Base-by-base conservation (phyloP, 2,888 invertebrate genomes). In the Halocaridina rubra region DNA sequence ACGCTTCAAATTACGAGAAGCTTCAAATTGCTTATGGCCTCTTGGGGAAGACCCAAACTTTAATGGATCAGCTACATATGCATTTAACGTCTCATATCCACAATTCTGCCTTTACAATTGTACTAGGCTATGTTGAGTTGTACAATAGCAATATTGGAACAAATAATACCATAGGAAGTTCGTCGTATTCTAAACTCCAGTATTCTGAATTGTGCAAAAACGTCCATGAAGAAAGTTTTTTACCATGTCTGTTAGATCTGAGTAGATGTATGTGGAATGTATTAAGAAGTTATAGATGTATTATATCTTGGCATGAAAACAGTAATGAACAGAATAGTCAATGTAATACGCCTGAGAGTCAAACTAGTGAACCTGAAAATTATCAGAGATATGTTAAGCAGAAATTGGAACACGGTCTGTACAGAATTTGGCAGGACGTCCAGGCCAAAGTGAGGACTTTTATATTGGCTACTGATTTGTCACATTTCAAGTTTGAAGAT, bases 41-140 rank as follows among this genome's bases (percentile, higher is more conserved):
- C 27, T 91, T 99, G 3, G 97, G 97, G 0, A 98, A 98, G 91
- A 96, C 96, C 0, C 95, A 97, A 91, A 94, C 95, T 1, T 97
- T 97, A 0, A 96, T 98, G 94, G 98, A 98, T 91, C 97, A 98
- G 90, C 91, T 98, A 10, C 96, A 97, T 89, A 97, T 98, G 94
- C 97, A 98, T 90, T 98, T 97, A 90, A 96, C 97, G 0, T 97
- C 97, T 59, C 96, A 97, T 0, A 96, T 98, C 19, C 98, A 96
- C 89, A 95, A 95, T 87, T 94, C 94, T 0, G 94, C 96, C 0
- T 93, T 93, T 29, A 92, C 92, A 67, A 93, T 93, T 0, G 91
- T 94, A 0, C 93, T 93, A 85, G 92, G 92, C 0, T 93, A 93
- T 89, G 92, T 92, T 91, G 89, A 92, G 91, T 76, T 93, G 91